Evolutionary conservation across 1,140 invertebrate genomes (phyloP).

Genomic region (Zaprionus tsacasi): DNA sequence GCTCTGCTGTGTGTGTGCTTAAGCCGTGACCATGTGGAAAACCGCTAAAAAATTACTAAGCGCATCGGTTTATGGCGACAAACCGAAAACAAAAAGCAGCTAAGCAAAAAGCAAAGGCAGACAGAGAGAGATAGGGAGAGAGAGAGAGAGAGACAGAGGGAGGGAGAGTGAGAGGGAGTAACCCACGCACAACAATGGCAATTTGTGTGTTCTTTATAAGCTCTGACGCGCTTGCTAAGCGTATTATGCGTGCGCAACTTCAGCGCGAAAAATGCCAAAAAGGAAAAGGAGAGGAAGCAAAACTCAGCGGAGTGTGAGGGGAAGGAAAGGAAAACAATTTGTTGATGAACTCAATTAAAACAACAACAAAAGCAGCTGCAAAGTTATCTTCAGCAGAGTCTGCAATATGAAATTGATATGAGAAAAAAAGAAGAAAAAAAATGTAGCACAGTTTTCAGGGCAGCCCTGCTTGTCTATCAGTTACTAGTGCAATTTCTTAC

Average conservation of each 20-base stretch:
- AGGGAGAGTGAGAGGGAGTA: no score
- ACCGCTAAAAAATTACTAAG: constrained; percentile 60
- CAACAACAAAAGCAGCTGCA: constrained; percentile 31
- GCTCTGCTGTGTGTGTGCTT: neutral
- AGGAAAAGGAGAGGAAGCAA: constrained; percentile 6
- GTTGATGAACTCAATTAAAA: constrained; percentile 77
- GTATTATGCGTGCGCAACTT: constrained; percentile 40
- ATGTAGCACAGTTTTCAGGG: neutral
- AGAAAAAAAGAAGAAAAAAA: no score
- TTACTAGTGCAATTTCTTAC: neutral
- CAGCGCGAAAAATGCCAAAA: neutral
- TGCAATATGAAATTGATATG: neutral
- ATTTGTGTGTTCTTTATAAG: constrained; percentile 66
- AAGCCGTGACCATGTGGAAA: constrained; percentile 42
- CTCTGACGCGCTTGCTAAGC: constrained; percentile 51
- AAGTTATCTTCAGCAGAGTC: constrained; percentile 7
- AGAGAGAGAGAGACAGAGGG: neutral
- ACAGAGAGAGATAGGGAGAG: neutral
- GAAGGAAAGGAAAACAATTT: constrained; percentile 50
- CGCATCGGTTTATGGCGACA: constrained; percentile 63
- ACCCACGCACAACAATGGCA: constrained; percentile 39
- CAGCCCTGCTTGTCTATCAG: neutral
- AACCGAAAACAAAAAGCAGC: constrained; percentile 6
- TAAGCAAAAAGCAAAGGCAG: neutral
- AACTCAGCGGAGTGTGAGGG: constrained; percentile 5